Conservation (phyloP, 2,797 vertebrate species). For the Crocodylus rhombifer region DNA sequence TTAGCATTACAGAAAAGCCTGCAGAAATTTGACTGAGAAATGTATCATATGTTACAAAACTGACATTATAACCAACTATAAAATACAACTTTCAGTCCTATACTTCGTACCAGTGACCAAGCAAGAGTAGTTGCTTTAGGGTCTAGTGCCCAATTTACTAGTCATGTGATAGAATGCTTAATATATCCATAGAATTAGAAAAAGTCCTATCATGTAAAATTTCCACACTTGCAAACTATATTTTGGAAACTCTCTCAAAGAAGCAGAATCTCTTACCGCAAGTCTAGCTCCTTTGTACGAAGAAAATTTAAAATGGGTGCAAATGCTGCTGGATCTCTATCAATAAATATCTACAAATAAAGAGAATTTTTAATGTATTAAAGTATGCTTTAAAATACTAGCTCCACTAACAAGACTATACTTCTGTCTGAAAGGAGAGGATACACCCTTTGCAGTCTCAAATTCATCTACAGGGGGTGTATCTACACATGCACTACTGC, state of each 20-base stretch:
- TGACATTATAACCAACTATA: too few species aligned
- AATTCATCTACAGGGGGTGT: too few species aligned
- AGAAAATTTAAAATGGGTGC: conserved; percentile 99
- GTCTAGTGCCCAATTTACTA: neutral
- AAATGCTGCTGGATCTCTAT: conserved; percentile 97
- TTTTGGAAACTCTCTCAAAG: neutral
- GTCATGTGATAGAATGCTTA: neutral
- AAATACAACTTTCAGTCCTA: too few species aligned
- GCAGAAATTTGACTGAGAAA: neutral
- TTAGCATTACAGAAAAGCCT: neutral
- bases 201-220: neutral
- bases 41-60: neutral
- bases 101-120: too few species aligned
- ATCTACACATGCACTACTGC: too few species aligned
- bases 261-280: conserved; percentile 85
- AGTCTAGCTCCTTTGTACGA: conserved; percentile 96
- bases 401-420: neutral
- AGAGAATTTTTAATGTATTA: neutral
- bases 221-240: neutral
- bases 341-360: conserved; percentile 96
- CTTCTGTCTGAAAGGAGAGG: neutral
- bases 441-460: neutral
- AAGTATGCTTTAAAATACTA: neutral
- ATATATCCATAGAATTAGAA: neutral
- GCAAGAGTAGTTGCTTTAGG: too few species aligned